Evolutionary conservation across 2,797 vertebrate genomes (phyloP), one percentile per base, ranked within the genome.

Genomic region (Typhlichthys subterraneus): DNA sequence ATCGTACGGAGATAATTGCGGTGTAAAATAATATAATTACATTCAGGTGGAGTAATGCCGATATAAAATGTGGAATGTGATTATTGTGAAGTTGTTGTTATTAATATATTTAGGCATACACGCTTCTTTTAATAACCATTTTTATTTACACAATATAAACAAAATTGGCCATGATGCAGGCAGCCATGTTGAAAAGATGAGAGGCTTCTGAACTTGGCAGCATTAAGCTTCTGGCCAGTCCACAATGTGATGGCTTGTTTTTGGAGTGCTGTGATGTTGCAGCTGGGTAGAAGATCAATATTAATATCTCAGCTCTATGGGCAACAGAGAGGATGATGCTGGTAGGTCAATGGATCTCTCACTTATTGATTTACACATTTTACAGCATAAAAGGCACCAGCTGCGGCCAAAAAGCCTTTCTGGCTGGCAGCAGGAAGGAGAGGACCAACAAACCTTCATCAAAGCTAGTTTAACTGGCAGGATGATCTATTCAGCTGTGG

Each of bases 311-410:
- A 63, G 63, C 73, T 77, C 72, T 73, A 61, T 67, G 77, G 72
- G 68, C 72, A 71, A 77, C 53, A 49, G 49, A 83, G 82, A 79
- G 86, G 78, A 71, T 83, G 82, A 79, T 83, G 78, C 80, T 76
- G 82, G 78, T 68, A 57, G 72, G 82, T 87, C 80, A 73, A 76
- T 84, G 73, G 70, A 77, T 83, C 77, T 65, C 75, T 82, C 72
- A 60, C 23, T 77, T 87, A 88, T 87, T 75, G 82, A 90, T 89
- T 85, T 80, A 71, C 79, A 73, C 85, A 79, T 80, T 82, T 83
- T 87, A 83, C 72, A 83, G 72, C 58, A 78, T 77, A 68, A 82
- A 88, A 84, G 75, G 70, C 79, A 72, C 57, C 63, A 52, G 61
- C 76, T 59, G 67, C 50, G 57, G 79, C 87, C 83, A 86, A 83